Conservation (phyloP, 2,113 vertebrate genomes). For the Heloderma charlesbogerti region DNA sequence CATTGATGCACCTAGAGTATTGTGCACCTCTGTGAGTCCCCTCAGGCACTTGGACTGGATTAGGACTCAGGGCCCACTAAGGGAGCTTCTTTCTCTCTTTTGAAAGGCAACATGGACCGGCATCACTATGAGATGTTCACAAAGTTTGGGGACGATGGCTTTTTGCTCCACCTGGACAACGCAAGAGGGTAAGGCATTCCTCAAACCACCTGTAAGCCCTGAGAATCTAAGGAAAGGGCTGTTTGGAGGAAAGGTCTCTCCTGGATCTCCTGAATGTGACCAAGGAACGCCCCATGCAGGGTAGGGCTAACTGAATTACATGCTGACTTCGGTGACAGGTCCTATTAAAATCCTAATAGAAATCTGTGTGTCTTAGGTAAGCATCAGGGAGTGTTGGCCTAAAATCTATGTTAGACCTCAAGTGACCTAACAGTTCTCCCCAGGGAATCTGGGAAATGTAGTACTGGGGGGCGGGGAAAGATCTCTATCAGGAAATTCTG, state of each 20-base stretch:
- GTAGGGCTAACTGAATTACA: background rate
- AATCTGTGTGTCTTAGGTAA: background rate
- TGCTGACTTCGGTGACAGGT: background rate
- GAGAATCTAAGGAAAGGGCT: background rate
- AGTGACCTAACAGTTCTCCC: background rate
- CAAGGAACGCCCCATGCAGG: background rate
- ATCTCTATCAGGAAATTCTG: background rate
- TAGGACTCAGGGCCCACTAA: background rate
- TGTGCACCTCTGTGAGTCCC: background rate
- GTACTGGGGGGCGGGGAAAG: background rate
- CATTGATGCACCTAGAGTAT: background rate
- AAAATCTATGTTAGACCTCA: background rate
- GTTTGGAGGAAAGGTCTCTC: background rate
- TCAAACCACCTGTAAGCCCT: background rate
- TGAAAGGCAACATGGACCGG: constrained; percentile 95
- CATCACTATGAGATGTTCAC: constrained; percentile 98
- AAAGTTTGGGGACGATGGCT: constrained; percentile 93
- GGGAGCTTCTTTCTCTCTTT: background rate
- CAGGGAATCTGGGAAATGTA: background rate
- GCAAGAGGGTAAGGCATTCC: constrained; percentile 88
- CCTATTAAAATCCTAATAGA: background rate
- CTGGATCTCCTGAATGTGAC: too few species aligned
- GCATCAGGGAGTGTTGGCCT: background rate
- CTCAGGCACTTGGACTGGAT: background rate
- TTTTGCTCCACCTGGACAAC: constrained; percentile 94